These are phyloP conservation scores for Talpa occidentalis DNA, from an alignment of 2,113 vertebrate species.

Conservation along the genomic window DNA sequence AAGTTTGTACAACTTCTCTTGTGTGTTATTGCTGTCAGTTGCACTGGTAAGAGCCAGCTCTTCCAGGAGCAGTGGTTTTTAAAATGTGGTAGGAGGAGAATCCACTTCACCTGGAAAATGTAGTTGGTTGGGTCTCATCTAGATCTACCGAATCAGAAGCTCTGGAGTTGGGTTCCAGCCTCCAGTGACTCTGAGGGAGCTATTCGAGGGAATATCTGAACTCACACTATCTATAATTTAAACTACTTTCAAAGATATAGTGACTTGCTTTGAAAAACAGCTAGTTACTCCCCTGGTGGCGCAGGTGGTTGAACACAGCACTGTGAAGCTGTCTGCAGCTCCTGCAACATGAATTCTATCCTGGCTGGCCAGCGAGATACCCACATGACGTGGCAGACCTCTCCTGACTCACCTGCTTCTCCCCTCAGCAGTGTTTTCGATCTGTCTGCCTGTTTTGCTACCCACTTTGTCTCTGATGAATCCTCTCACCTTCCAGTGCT, in stretches of 20 bases:
- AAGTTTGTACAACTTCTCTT: neutral
- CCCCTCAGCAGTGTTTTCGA: too few species aligned
- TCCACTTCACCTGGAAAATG: neutral
- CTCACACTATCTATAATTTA: neutral
- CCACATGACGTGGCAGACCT: too few species aligned
- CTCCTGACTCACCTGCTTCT: too few species aligned
- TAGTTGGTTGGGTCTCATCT: neutral
- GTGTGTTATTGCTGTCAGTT: neutral
- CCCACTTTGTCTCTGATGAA: too few species aligned
- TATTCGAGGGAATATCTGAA: constrained; percentile 1
- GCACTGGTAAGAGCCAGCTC: neutral
- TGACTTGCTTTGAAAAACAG: neutral
- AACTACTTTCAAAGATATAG: neutral
- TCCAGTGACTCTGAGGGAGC: neutral
- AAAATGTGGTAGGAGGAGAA: neutral
- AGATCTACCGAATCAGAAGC: neutral
- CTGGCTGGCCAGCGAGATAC: too few species aligned
- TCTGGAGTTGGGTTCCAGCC: neutral
- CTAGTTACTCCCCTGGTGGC: too few species aligned
- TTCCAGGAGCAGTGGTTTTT: neutral
- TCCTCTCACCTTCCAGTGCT: too few species aligned
- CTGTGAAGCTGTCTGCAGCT: too few species aligned
- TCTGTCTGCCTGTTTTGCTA: too few species aligned
- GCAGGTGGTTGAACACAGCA: too few species aligned
- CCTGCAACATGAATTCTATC: too few species aligned